Evolutionary conservation across 2,797 vertebrate genomes (phyloP).

Genomic region (Pogoniulus pusillus): DNA sequence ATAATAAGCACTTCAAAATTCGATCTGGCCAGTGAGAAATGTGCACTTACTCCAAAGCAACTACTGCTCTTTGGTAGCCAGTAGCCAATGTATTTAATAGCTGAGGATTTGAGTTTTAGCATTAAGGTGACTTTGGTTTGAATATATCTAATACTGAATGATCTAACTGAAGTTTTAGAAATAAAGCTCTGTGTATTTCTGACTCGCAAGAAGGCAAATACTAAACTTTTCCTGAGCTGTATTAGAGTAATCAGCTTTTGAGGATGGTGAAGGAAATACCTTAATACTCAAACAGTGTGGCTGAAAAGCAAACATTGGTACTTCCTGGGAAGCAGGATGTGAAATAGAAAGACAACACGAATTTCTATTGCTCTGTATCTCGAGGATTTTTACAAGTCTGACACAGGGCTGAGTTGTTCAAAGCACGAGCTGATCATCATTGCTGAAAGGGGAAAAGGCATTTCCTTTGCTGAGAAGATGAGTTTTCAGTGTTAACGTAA

Average conservation of each 20-base stretch:
- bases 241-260: slow-evolving; percentile 68
- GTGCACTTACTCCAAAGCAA: slow-evolving; percentile 52
- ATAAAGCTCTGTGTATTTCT: slow-evolving; percentile 24
- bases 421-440: not conserved
- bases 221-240: slow-evolving; percentile 41
- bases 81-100: slow-evolving; percentile 66
- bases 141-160: slow-evolving; percentile 53
- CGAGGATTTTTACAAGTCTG: slow-evolving; percentile 8
- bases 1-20: slow-evolving; percentile 73
- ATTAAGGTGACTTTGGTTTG: slow-evolving; percentile 78
- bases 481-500: not conserved
- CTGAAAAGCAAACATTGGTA: slow-evolving; percentile 55
- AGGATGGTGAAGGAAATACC: slow-evolving; percentile 33
- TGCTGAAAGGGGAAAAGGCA: not conserved
- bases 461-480: not conserved
- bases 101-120: slow-evolving; percentile 71
- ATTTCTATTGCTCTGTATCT: not conserved
- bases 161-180: slow-evolving; percentile 2
- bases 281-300: slow-evolving; percentile 26
- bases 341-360: slow-evolving; percentile 25
- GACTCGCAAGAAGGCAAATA: slow-evolving; percentile 34
- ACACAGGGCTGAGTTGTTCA: not conserved
- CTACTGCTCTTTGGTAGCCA: slow-evolving; percentile 63
- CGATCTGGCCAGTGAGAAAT: slow-evolving; percentile 70
- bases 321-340: slow-evolving; percentile 1